Evolutionary conservation across 2,113 vertebrate genomes (phyloP), one percentile per base, ranked within the genome.

Genomic region (Geococcyx californianus): DNA sequence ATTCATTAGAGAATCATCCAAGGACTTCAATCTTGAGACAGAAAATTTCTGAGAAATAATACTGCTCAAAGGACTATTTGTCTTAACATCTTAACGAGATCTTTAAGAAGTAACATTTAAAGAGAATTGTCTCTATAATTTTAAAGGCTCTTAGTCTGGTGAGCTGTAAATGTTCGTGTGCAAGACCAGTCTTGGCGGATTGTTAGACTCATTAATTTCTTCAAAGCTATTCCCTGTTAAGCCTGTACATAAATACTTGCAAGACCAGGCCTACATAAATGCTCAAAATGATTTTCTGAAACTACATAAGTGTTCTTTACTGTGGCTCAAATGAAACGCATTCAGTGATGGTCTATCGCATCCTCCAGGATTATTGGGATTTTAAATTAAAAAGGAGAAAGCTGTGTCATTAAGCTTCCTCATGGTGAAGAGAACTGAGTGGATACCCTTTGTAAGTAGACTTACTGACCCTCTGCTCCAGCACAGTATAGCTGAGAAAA

Each of bases 131-230:
- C 31, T 94, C 85, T 76, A 19, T 79, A 42, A 89, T 86, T 93
- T 70, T 73, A 64, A n/a, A 90, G 56, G 33, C 76, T 89, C 38
- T 78, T 84, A 84, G 83, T 92, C 83, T 68, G 56, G 66, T 54
- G 69, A 93, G 68, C 92, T 90, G 31, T 56, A 75, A 90, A 75
- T 60, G 64, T 81, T 96, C 93, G 86, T 75, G n/a, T 76, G 56
- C 60, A 84, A 56, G 76, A 36, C 58, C 77, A 40, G 72, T 74
- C 72, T 86, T 88, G 76, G 85, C 64, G 70, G 55, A 85, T 91
- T 63, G 45, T 90, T 83, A 70, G 40, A 40, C 55, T 93, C 36
- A 20, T 75, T 84, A 73, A 68, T 90, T 87, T 90, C 64, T 84
- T 91, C 54, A 77, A 51, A 93, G 52, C 64, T 92, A 54, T 77